Evolutionary conservation across 2,797 vertebrate species (phyloP).

Genomic region (Emys orbicularis): DNA sequence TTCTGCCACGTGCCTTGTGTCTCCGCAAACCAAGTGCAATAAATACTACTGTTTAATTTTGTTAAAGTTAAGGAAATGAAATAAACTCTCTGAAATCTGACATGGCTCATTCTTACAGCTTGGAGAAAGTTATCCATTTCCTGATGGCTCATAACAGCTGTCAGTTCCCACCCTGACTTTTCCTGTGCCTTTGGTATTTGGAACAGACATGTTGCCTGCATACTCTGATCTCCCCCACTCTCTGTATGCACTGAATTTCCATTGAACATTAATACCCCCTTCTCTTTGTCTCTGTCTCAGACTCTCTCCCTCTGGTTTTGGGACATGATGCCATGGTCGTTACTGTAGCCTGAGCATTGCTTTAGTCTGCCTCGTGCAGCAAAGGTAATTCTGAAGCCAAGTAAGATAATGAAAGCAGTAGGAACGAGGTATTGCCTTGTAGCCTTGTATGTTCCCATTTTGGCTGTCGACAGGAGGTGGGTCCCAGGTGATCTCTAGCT

Average conservation of each 20-base stretch:
- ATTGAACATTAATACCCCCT: neutral
- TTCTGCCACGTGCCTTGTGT: conserved; percentile 19
- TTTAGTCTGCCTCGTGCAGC: conserved; percentile 24
- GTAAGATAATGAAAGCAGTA: conserved; percentile 30
- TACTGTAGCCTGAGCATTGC: neutral
- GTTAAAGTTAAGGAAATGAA: conserved; percentile 60
- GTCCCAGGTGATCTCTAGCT: conserved; percentile 94
- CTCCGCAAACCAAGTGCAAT: conserved; percentile 48
- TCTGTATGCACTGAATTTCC: conserved; percentile 2
- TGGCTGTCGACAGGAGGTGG: conserved; percentile 93
- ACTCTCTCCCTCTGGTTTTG: conserved; percentile 6
- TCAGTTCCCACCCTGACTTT: conserved; percentile 31
- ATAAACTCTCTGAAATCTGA: conserved; percentile 46
- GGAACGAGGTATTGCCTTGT: conserved; percentile 85
- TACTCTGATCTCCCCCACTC: conserved; percentile 12
- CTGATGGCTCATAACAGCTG: conserved; percentile 27
- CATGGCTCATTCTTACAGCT: conserved; percentile 42
- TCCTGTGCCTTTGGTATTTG: conserved; percentile 19
- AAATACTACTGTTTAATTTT: conserved; percentile 55
- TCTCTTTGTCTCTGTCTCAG: neutral
- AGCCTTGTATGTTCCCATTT: conserved; percentile 97
- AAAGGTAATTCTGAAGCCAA: conserved; percentile 30
- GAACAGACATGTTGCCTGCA: neutral
- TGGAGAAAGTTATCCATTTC: conserved; percentile 48
- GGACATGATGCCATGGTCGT: neutral